Evolutionary conservation across 2,113 vertebrate species (phyloP), one percentile per base, ranked within the genome.

Genomic region (Phaethornis superciliosus): DNA sequence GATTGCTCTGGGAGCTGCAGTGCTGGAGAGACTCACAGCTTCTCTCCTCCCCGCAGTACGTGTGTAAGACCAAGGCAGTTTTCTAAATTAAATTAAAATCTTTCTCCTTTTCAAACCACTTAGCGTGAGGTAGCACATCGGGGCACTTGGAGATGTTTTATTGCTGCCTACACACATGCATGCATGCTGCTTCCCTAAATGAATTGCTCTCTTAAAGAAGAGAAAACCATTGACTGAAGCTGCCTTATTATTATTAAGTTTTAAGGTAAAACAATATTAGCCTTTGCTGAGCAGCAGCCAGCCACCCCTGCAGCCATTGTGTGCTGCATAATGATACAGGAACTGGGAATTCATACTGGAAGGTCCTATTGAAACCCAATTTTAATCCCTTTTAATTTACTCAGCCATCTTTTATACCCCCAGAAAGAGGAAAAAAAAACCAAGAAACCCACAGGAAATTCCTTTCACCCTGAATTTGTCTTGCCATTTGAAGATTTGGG

Each of bases 21-120:
- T 32, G 75, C 52, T 17, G 67, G 49, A n/a, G n/a, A n/a, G n/a
- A n/a, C 88, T 91, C 81, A 54, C 94, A 88, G 89, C 74, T 84
- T 40, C 70, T 37, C 56, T 27, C 63, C 54, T 82, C 59, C 71
- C 76, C 0, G 1, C 60, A 12, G 26, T 22, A 44, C 0, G 18
- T 0, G 0, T 71, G 59, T 42, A 58, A 88, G 49, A 65, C 76
- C 71, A 85, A 2, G 3, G 64, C 64, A 20, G 56, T 42, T 90
- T 67, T 75, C 87, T 75, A 93, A 95, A 95, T 95, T 86, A 84
- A 97, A 97, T 95, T 81, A 90, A 90, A 95, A 80, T 68, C 42
- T 78, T 90, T 90, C 85, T 26, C 85, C 82, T 82, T 95, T 95
- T 91, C 79, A 94, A 88, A 81, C 35, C 85, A 78, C 91, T 77